These are phyloP conservation scores for Volucella inanis DNA, from an alignment of 2,888 invertebrate genomes.

Conservation along the genomic window DNA sequence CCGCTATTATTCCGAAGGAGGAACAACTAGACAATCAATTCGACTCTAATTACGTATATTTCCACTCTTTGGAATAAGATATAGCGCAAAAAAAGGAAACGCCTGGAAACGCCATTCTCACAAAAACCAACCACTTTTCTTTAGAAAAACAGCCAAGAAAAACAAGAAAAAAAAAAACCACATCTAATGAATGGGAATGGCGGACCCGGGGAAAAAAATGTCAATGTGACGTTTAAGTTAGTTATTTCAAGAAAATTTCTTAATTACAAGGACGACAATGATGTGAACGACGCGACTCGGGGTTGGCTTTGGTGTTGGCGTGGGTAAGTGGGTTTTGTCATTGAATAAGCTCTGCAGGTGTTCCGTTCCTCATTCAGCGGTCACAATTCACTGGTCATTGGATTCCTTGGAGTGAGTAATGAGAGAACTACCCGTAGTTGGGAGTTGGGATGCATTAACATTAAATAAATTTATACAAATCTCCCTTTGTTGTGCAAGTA, in stretches of 20 bases:
- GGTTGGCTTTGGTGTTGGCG: background rate
- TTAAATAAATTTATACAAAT: too few species aligned
- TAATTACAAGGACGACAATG: constrained; percentile 12
- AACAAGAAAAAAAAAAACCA: background rate
- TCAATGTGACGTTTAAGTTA: constrained; percentile 4
- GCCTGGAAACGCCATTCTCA: background rate
- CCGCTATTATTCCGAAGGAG: constrained; percentile 49
- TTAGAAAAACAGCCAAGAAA: background rate
- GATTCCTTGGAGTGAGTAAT: background rate
- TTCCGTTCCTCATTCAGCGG: too few species aligned
- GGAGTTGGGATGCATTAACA: too few species aligned
- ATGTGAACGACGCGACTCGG: too few species aligned
- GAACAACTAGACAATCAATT: constrained; percentile 61
- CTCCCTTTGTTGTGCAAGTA: too few species aligned
- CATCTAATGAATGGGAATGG: background rate
- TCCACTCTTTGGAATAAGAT: constrained; percentile 14
- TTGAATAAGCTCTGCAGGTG: background rate
- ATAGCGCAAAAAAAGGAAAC: constrained; percentile 7
- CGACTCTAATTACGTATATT: constrained; percentile 54
- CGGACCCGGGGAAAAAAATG: background rate
- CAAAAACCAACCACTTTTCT: background rate
- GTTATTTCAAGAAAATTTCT: constrained; percentile 23
- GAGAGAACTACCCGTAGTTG: background rate
- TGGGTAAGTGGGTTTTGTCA: background rate
- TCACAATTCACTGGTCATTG: background rate